Percentiles rank a stretch among this genome's conserved stretches.
Evolutionary conservation across 2,888 invertebrate genomes (phyloP).

Genomic region (Oasisia sp.): DNA sequence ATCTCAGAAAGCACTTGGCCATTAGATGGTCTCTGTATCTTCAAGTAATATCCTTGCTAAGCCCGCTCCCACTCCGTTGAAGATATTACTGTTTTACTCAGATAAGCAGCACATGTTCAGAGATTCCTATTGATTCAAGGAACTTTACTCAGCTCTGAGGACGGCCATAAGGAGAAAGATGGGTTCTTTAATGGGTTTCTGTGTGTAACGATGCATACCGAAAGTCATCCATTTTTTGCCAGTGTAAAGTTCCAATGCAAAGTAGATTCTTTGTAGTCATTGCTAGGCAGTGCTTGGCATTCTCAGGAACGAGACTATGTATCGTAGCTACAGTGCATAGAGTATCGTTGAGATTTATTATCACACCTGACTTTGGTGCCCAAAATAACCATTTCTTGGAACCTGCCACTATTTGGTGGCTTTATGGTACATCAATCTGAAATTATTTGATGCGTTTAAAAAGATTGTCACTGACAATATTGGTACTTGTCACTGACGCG

Average conservation of each 20-base stretch:
- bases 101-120: background rate
- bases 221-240: background rate
- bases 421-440: background rate
- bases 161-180: background rate
- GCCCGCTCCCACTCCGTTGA: background rate
- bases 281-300: background rate
- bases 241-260: background rate
- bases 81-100: background rate
- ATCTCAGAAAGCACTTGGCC: background rate
- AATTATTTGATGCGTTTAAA: background rate
- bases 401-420: background rate
- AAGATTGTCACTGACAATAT: background rate
- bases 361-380: background rate
- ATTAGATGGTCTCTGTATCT: background rate
- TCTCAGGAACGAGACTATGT: background rate
- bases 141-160: background rate
- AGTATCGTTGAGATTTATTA: too few species aligned
- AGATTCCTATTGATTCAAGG: background rate
- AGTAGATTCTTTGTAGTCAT: constrained; percentile 6
- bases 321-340: background rate
- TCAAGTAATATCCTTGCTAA: background rate
- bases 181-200: background rate
- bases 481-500: background rate
- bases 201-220: background rate
- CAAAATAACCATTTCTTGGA: background rate